Base-by-base conservation (phyloP, 2,888 invertebrate species). In the Laspeyria flexula region DNA sequence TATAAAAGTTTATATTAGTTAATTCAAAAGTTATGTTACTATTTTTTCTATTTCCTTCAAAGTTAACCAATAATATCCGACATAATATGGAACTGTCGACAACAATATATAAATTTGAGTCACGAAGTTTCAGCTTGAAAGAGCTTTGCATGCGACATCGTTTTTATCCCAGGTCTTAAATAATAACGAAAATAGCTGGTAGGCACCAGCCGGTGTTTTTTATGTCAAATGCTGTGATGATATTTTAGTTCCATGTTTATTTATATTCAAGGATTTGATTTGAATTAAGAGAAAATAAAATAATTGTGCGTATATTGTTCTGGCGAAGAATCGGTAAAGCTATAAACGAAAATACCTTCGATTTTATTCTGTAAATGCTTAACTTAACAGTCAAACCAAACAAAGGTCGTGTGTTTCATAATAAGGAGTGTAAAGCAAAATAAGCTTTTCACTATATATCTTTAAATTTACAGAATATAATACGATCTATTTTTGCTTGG, bases 31-130 rank as follows among this genome's bases (percentile, higher is more conserved):
- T n/a, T n/a, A n/a, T n/a, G 18, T 18, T 2, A 18, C 18, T 18
- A 3, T 3, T 18, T 18, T 3, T 5, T 3, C 18, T 18, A 18
- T 18, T 18, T n/a, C n/a, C 18, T 18, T 18, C 21, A 40, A 23
- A 43, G 44, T n/a, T 55, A 48, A n/a, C 52, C 46, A 54, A 56
- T 65, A 65, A 57, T 30, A 50, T 45, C 39, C n/a, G 42, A 41
- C 42, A 45, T 38, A 11, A 55, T 60, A 64, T 33, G 40, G 30
- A 37, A 43, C 27, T 21, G 35, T 54, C 58, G 12, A 35, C 11
- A 35, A 49, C 34, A 11, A 47, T 47, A 31, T 48, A 51, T 11
- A 10, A 30, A 55, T 45, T 49, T 49, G 5, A 47, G 62, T 59
- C 59, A 51, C 59, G 52, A 41, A 59, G 37, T 29, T 31, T 16